A percentile compares a stretch with the other conserved stretches of the same genome.
phyloP scores from a whole-genome alignment of 2,113 vertebrate genomes.

The Piliocolobus tephrosceles region DNA sequence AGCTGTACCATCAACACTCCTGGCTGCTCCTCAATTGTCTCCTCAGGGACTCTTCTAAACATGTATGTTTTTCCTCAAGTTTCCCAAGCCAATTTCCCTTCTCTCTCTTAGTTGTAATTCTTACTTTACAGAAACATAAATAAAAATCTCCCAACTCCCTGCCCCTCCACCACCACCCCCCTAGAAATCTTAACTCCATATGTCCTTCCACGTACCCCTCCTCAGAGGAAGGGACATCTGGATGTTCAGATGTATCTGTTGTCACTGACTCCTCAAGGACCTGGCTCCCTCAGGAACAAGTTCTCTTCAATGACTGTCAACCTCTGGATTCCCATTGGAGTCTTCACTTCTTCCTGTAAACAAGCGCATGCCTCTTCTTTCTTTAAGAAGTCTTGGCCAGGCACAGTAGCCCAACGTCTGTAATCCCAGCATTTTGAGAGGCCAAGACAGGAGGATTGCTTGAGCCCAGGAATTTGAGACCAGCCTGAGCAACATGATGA shows the following conservation, averaged over 20 bases:
- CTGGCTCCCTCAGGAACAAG: neutral
- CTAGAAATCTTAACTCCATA: neutral
- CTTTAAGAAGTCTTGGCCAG: neutral
- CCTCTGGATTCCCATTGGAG: neutral
- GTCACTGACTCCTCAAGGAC: neutral
- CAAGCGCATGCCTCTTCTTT: neutral
- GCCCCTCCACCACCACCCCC: neutral
- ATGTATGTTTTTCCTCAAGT: neutral
- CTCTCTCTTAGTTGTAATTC: neutral
- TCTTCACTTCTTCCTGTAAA: neutral
- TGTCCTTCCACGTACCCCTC: neutral
- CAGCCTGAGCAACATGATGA: neutral
- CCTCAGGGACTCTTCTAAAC: neutral
- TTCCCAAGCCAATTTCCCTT: neutral
- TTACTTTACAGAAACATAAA: neutral
- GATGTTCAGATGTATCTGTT: neutral
- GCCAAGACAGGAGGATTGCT: neutral
- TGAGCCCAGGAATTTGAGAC: neutral
- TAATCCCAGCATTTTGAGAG: neutral
- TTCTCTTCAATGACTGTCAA: neutral
- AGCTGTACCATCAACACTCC: neutral
- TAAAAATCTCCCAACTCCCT: neutral
- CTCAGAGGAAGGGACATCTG: neutral
- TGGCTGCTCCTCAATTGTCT: neutral
- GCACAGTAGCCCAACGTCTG: neutral